Conservation (phyloP, 2,113 vertebrate genomes). For the Leucoraja erinaceus region DNA sequence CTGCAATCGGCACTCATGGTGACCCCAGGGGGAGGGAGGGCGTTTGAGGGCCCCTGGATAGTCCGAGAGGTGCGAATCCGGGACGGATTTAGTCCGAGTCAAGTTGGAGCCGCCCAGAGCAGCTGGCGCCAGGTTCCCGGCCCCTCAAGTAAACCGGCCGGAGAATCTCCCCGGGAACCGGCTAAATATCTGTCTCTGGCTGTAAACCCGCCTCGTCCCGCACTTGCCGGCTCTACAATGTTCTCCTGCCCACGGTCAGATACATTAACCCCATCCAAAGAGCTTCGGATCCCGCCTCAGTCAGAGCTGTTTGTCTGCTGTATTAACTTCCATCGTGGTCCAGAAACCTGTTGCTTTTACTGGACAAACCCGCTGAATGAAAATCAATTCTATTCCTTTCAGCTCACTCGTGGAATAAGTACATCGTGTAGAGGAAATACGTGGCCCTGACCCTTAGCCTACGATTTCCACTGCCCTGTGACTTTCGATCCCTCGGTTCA, state of each 20-base stretch:
- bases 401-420: neutral
- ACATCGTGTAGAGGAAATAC: neutral
- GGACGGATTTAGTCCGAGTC: neutral
- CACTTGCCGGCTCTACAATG: neutral
- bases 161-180: neutral
- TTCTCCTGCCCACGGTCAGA: neutral
- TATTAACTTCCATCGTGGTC: neutral
- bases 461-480: neutral
- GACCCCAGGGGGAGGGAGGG: neutral
- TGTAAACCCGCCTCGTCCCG: neutral
- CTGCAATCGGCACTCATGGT: conserved; percentile 73
- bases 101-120: no score
- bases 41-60: no score
- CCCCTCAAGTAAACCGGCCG: neutral
- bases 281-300: neutral
- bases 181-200: neutral
- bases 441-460: no score
- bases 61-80: neutral
- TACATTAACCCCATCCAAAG: neutral
- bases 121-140: neutral
- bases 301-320: neutral
- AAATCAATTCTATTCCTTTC: neutral
- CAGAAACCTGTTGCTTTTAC: neutral
- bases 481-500: neutral
- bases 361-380: neutral